Conservation (phyloP, 2,113 vertebrate species). For the Catharus minimus region DNA sequence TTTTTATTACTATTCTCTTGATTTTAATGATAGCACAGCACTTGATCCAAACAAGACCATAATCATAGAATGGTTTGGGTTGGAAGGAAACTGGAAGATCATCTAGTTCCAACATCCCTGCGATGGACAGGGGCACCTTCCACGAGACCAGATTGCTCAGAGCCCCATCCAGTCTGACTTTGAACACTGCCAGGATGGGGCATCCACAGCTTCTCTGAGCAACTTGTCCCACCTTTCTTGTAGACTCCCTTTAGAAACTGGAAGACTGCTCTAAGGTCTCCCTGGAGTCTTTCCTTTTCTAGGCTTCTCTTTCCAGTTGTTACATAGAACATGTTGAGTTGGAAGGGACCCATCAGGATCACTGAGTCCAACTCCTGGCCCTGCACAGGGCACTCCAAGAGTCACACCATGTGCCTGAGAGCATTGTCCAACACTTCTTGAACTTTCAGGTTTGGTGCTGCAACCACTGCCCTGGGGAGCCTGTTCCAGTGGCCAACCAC, state of each 20-base stretch:
- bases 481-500: neutral
- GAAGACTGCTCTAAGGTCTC: neutral
- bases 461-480: neutral
- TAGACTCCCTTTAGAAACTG: neutral
- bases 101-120: neutral
- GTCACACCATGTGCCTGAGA: neutral
- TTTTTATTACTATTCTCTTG: neutral
- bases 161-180: neutral
- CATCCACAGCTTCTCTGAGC: neutral
- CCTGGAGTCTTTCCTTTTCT: neutral
- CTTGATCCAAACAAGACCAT: neutral
- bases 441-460: neutral
- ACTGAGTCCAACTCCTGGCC: fast-evolving
- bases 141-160: neutral
- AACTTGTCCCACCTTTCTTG: neutral
- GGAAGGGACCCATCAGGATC: neutral
- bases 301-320: neutral
- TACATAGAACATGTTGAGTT: neutral
- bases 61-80: neutral
- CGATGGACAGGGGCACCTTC: neutral
- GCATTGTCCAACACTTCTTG: neutral
- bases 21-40: neutral
- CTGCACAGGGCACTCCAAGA: neutral
- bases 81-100: neutral
- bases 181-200: neutral